These are phyloP conservation scores for Aulostomus chinensis DNA, from an alignment of 2,797 vertebrate genomes.

Conservation along the genomic window DNA sequence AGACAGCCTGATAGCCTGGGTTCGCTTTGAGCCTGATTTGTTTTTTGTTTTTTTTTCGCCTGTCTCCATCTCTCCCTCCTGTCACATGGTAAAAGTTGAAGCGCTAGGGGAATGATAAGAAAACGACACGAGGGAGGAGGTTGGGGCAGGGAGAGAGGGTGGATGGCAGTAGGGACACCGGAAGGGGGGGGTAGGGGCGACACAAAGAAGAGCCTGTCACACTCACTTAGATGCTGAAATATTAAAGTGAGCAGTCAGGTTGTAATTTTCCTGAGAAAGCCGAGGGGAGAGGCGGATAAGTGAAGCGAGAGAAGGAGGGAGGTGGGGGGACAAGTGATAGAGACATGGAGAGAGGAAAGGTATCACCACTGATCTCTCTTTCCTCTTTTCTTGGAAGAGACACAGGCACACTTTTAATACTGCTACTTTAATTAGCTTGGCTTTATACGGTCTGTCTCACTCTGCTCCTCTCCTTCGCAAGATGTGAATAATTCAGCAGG, in stretches of 20 bases:
- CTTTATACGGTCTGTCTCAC: constrained; percentile 56
- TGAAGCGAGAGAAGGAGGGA: constrained; percentile 55
- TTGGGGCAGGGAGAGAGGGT: constrained; percentile 27
- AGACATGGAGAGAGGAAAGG: constrained; percentile 63
- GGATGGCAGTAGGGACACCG: constrained; percentile 42
- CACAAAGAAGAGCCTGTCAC: constrained; percentile 83
- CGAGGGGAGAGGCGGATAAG: constrained; percentile 71
- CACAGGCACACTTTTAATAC: constrained; percentile 75
- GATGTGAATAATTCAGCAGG: constrained; percentile 75
- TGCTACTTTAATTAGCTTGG: constrained; percentile 73
- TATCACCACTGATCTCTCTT: constrained; percentile 76
- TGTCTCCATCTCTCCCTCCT: constrained; percentile 35
- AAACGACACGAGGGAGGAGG: constrained; percentile 66
- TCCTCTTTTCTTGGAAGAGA: constrained; percentile 64
- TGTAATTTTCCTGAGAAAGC: constrained; percentile 84
- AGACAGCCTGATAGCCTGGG: constrained; percentile 64
- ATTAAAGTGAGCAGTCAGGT: constrained; percentile 85
- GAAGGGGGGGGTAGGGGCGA: constrained; percentile 24
- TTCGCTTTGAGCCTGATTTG: constrained; percentile 75
- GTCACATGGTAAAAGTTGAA: constrained; percentile 75
- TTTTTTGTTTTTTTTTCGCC: constrained; percentile 53
- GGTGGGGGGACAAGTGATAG: constrained; percentile 43
- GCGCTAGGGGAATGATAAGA: constrained; percentile 55
- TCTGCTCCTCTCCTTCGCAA: constrained; percentile 43
- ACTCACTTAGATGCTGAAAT: constrained; percentile 84